Base-by-base conservation (phyloP, 2,113 vertebrate genomes). In the Rhabdornis inornatus region DNA sequence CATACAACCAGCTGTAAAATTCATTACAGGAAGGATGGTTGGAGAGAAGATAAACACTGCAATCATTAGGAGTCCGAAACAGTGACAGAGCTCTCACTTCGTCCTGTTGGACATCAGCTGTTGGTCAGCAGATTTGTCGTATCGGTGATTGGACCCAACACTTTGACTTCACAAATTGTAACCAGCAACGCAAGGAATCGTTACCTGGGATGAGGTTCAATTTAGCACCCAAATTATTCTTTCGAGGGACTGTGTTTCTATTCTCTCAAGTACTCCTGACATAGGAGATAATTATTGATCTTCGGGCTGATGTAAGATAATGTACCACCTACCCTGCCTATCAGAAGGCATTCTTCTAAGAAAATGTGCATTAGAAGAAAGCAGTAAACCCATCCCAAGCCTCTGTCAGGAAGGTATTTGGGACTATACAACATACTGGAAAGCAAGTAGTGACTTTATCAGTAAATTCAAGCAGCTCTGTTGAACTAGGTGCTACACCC, bases 231-330 rank as follows among this genome's bases (percentile, higher is more conserved):
- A 72, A 13, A 76, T 52, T 37, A 59, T 30, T 59, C 30, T 85
- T 78, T 39, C 19, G 20, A 70, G 25, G 30, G 21, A 56, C 31
- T 19, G 11, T 55, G 42, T 44, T 80, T 77, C 44, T 56, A 10
- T 47, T 71, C 53, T 89, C 25, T 27, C 33, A 59, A 84, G 52
- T n/a, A 44, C 21, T 44, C 27, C 37, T 6, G 45, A 25, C 8
- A 42, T 4, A 31, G 16, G 39, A n/a, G 10, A 47, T 15, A 40
- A 7, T 5, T 24, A 45, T 1, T 0, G 0, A 60, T 20, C 28
- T 88, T 37, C 52, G 59, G 53, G 56, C 49, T 80, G 40, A 40
- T 0, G 0, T 19, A 39, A 55, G 30, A 40, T 15, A 79, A 85
- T 14, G 21, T 72, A 56, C 13, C 50, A 81, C n/a, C 13, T 69